Percentiles rank a stretch among this genome's conserved stretches.
These are phyloP conservation scores for Sclerodermus sp. DNA, from an alignment of 2,888 invertebrate genomes.

Conservation along the genomic window DNA sequence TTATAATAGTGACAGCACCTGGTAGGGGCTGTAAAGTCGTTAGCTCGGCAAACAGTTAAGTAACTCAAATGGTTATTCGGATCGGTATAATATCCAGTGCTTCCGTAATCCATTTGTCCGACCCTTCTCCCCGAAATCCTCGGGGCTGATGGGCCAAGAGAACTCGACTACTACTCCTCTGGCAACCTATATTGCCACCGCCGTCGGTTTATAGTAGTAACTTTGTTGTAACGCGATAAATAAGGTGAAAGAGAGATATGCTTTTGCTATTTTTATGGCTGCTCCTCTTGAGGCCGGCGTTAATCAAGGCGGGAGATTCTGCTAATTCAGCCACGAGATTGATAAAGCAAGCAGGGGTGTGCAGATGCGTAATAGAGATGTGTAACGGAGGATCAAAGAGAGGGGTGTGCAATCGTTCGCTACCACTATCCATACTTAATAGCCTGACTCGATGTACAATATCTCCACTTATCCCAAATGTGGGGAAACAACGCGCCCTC, in stretches of 20 bases:
- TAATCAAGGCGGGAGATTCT: too few species aligned
- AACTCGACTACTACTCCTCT: conserved; percentile 8
- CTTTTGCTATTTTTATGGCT: too few species aligned
- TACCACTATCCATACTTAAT: conserved; percentile 28
- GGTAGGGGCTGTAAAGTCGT: conserved; percentile 44
- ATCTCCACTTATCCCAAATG: conserved; percentile 18
- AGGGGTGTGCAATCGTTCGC: conserved; percentile 14
- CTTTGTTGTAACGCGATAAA: conserved; percentile 3
- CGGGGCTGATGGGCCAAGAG: neutral
- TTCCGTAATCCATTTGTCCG: conserved; percentile 43
- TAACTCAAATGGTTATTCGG: conserved; percentile 35
- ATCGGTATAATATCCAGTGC: conserved; percentile 44
- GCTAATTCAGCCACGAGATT: too few species aligned
- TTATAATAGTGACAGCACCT: conserved; percentile 51
- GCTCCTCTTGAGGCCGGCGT: too few species aligned
- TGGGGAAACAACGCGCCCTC: conserved; percentile 12
- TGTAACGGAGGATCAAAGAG: conserved; percentile 5
- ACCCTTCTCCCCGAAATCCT: conserved; percentile 17
- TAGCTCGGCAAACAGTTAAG: conserved; percentile 47
- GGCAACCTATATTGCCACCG: conserved; percentile 3
- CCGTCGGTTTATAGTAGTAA: too few species aligned
- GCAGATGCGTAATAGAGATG: too few species aligned
- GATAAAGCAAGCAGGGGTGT: too few species aligned
- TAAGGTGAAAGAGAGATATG: conserved; percentile 3
- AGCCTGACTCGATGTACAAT: conserved; percentile 14